Evolutionary conservation across 2,113 vertebrate genomes (phyloP).

Genomic region (Stomatorhinus ivindoensis): DNA sequence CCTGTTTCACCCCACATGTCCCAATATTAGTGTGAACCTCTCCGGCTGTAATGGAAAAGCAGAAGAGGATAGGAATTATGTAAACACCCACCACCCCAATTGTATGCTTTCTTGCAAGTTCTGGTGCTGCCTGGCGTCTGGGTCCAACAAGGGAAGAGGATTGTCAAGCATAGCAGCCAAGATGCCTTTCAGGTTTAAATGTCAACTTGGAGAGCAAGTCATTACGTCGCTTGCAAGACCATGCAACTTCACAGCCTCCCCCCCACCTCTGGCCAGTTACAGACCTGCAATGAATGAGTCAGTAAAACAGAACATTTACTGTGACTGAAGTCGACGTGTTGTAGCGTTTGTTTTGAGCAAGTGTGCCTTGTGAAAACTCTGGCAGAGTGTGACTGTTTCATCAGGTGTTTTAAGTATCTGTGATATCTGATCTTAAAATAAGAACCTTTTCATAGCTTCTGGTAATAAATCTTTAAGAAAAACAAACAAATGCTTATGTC

Average conservation of each 20-base stretch:
- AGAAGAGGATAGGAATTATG: neutral
- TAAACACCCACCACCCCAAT: neutral
- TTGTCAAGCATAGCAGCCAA: neutral
- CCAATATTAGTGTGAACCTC: neutral
- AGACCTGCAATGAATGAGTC: neutral
- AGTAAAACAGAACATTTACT: neutral
- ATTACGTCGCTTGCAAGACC: neutral
- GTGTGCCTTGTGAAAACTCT: neutral
- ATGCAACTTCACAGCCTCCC: neutral
- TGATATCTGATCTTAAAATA: constrained; percentile 5
- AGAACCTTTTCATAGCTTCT: constrained; percentile 14
- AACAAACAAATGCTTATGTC: neutral
- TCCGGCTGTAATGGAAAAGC: neutral
- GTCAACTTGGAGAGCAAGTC: neutral
- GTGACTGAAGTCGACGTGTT: neutral
- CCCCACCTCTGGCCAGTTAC: neutral
- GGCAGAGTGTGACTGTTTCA: neutral
- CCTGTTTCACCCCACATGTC: neutral
- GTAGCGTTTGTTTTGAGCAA: neutral
- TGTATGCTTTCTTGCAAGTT: neutral
- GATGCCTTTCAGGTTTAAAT: neutral
- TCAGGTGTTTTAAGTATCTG: constrained; percentile 5
- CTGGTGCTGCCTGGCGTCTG: neutral
- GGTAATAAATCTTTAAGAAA: constrained; percentile 3
- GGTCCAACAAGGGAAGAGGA: neutral